These are phyloP conservation scores for Aspidiotus destructor DNA, from an alignment of 2,888 invertebrate species.

Conservation along the genomic window DNA sequence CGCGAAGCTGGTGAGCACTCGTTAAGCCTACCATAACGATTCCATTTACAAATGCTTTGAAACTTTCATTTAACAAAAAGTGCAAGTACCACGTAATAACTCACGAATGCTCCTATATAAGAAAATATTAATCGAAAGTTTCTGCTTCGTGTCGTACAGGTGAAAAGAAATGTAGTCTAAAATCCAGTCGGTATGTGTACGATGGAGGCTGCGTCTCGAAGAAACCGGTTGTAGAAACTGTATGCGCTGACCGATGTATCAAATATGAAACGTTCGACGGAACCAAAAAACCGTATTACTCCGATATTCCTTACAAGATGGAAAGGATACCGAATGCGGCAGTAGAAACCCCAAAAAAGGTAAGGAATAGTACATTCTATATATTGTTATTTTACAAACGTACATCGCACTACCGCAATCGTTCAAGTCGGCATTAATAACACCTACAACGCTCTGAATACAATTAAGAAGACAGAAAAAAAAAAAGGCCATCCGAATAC, in stretches of 20 bases:
- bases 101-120: not conserved
- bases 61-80: not conserved
- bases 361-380: not conserved
- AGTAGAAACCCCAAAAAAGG: not conserved
- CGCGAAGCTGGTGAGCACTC: too few relatives aligned
- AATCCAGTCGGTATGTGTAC: constrained; percentile 37
- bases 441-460: too few relatives aligned
- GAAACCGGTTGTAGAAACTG: constrained; percentile 36
- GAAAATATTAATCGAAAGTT: not conserved
- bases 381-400: too few relatives aligned
- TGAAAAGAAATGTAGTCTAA: constrained; percentile 35
- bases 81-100: too few relatives aligned
- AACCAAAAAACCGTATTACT: constrained; percentile 9
- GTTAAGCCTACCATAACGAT: not conserved
- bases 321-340: not conserved
- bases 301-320: not conserved
- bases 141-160: constrained; percentile 14
- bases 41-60: constrained; percentile 3
- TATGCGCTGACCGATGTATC: constrained; percentile 38
- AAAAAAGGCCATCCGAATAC: too few relatives aligned
- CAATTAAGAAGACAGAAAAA: too few relatives aligned
- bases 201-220: constrained; percentile 38
- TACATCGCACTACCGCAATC: too few relatives aligned
- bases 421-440: too few relatives aligned
- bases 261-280: constrained; percentile 23